These are phyloP conservation scores for Synanceia verrucosa DNA, from an alignment of 2,797 vertebrate species.

Conservation along the genomic window DNA sequence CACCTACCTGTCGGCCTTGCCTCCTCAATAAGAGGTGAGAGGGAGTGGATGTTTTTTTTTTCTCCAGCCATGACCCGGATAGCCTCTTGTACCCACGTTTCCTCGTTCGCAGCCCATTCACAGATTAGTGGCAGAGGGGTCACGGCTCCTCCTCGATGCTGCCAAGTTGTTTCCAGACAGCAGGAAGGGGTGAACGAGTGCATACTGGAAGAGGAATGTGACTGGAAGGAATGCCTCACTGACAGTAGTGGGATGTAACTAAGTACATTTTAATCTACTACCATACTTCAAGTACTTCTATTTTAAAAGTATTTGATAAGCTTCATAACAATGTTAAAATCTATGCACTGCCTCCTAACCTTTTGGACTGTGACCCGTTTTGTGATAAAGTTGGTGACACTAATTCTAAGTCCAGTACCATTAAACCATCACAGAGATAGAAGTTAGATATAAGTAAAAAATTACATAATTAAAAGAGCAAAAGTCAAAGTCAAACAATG, in stretches of 20 bases:
- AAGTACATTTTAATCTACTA: conserved; percentile 9
- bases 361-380: neutral
- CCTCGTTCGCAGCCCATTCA: conserved; percentile 49
- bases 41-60: conserved; percentile 42
- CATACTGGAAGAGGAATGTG: conserved; percentile 54
- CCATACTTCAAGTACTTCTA: neutral
- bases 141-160: conserved; percentile 47
- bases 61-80: conserved; percentile 47
- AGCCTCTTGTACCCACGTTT: conserved; percentile 54
- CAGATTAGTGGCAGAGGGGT: conserved; percentile 64
- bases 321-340: neutral
- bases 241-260: conserved; percentile 22
- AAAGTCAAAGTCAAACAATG: no score
- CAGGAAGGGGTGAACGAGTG: conserved; percentile 62
- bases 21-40: conserved; percentile 27
- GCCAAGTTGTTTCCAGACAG: conserved; percentile 56
- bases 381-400: no score
- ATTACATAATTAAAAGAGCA: no score
- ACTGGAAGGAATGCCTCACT: conserved; percentile 28
- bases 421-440: no score
- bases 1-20: conserved; percentile 60
- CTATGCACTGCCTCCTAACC: neutral
- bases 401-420: no score
- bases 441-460: no score
- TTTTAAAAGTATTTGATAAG: no score